These are phyloP conservation scores for Sparidentex hasta DNA, from an alignment of 2,797 vertebrate species.

Conservation along the genomic window DNA sequence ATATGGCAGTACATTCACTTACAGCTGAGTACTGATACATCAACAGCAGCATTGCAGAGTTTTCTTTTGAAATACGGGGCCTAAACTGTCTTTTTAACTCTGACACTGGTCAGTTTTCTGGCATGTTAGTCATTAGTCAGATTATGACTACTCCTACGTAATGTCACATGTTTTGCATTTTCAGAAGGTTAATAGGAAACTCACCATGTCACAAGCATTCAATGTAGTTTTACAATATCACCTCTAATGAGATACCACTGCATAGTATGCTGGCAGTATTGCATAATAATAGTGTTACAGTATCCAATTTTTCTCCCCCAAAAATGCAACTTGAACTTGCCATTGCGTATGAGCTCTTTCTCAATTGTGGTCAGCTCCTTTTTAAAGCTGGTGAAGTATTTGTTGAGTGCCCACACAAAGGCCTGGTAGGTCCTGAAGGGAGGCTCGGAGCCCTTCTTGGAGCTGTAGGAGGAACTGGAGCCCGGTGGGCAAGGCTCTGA, in stretches of 20 bases:
- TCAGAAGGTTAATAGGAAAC: neutral
- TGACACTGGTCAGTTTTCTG: neutral
- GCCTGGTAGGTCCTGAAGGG: constrained; percentile 98
- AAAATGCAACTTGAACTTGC: constrained; percentile 73
- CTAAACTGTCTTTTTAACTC: neutral
- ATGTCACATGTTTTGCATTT: neutral
- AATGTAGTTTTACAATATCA: neutral
- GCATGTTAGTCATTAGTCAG: neutral
- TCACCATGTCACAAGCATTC: neutral
- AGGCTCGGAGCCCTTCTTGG: constrained; percentile 90
- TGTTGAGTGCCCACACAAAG: constrained; percentile 98
- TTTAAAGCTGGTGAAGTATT: constrained; percentile 96
- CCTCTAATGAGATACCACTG: neutral
- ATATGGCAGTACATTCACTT: neutral
- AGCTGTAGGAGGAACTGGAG: constrained; percentile 71
- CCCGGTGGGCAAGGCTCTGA: constrained; percentile 86
- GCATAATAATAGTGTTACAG: neutral
- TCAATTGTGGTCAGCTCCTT: constrained; percentile 94
- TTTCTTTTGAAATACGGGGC: neutral
- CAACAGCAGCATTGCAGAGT: neutral
- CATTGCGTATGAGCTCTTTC: constrained; percentile 91
- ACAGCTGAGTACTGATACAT: no score
- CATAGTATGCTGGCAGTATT: neutral
- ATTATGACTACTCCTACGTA: neutral
- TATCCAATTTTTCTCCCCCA: neutral